Evolutionary conservation across 2,797 vertebrate species (phyloP), one percentile per base, ranked within the genome.

Genomic region (Lagorchestes hirsutus): DNA sequence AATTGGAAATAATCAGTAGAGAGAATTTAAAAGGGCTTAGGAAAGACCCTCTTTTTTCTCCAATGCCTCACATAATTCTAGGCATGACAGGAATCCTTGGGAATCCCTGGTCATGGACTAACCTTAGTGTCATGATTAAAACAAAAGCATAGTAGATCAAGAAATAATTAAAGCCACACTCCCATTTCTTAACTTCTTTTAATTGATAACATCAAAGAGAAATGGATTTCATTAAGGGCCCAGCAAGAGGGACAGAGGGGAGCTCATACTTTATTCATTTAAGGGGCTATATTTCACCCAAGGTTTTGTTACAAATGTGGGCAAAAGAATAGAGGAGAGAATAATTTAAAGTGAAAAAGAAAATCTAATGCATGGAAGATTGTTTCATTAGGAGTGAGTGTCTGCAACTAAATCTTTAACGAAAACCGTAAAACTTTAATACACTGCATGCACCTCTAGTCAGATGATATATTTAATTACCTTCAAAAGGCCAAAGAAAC

Each of bases 171-270:
- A 98, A 98, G 93, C 93, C 96, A 96, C 93, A 93, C 54, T 96
- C 34, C 29, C 67, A 54, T 90, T 97, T 98, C 96, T 97, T 98
- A 98, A 95, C 95, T 97, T 98, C 93, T 95, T 97, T 96, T 97
- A 98, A 98, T 94, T 98, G 97, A 98, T 94, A 96, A 93, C 96
- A 98, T 97, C 96, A 98, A 98, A 98, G 96, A 98, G 98, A 97
- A 98, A 97, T 97, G 97, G 98, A 98, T 98, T 97, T 98, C 94
- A 97, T 98, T 98, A 98, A 96, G 96, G 27, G 11, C 97, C 94
- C 98, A 97, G 96, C 91, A 95, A 97, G 98, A 97, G 58, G 95
- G 93, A 59, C 95, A 95, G 91, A 97, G 97, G 56, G 56, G 93
- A 98, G 92, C 94, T 95, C 57, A 90, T 90, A 93, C 91, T 97